Evolutionary conservation across 2,888 invertebrate genomes (phyloP), one percentile per base, ranked within the genome.

Genomic region (Agrochola litura): DNA sequence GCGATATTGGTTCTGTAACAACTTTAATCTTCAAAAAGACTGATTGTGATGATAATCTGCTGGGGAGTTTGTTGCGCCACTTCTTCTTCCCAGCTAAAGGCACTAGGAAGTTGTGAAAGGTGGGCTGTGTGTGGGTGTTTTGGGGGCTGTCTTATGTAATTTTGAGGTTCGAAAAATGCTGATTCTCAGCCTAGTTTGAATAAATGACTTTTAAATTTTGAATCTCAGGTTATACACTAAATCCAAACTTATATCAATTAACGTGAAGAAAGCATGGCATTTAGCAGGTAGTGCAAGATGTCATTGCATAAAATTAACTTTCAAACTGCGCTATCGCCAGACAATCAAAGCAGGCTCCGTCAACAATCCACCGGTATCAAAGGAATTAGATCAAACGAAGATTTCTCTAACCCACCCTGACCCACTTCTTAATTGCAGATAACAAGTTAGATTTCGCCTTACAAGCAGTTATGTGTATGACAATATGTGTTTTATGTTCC

Each of bases 391-490:
- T 63, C 67, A 76, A 67, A 64, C 63, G 49, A 70, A 83, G 86
- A 88, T 90, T 89, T 88, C 88, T 88, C 87, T 82, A 82, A 68
- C 54, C 71, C 73, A 73, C 90, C 91, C 73, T 91, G 91, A 86
- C 90, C 90, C 71, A 86, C 82, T 85, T 89, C 56, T 69, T 65
- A 73, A 73, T 65, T 65, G 75, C 66, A 79, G 85, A 87, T 86
- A 83, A 70, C 82, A 81, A 83, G 78, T 83, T 81, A 85, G 89
- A 89, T 82, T 75, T 82, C 77, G 73, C 85, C 83, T 89, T 80
- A 80, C 67, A 83, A 80, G 79, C 78, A 83, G 61, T 83, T 79
- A 86, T 81, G 54, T 68, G 52, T 67, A 73, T 56, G 43, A 75
- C n/a, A 72, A 69, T 69, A 54, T 66, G 58, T 76, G 67, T 73